These are phyloP conservation scores for Escarpia spicata DNA, from an alignment of 2,888 invertebrate genomes.

Conservation along the genomic window DNA sequence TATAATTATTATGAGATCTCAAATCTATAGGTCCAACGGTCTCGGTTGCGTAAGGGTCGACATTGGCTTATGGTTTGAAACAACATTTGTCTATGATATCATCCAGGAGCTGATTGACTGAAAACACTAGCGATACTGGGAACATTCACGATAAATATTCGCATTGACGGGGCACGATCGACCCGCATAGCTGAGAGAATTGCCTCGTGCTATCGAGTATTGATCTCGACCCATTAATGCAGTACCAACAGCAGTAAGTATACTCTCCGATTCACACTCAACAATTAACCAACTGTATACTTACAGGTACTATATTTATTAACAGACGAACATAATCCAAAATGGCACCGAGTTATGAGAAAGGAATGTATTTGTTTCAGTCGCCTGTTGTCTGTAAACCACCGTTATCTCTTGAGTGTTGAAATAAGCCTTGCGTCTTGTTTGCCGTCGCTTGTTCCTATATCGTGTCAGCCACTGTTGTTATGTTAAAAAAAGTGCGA, in stretches of 20 bases:
- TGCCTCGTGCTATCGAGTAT: neutral
- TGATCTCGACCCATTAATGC: neutral
- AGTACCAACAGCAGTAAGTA: neutral
- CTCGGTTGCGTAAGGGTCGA: neutral
- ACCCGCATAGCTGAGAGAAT: neutral
- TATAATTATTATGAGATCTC: no score
- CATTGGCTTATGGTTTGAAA: neutral
- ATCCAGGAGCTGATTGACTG: neutral
- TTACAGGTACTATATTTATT: neutral
- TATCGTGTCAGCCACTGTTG: neutral
- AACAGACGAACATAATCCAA: neutral
- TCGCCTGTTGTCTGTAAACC: neutral
- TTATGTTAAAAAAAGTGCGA: neutral
- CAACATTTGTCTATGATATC: neutral
- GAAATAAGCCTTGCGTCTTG: neutral
- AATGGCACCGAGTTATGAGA: neutral
- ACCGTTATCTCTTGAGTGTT: neutral
- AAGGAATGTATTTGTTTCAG: slow-evolving; percentile 7
- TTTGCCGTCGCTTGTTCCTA: neutral
- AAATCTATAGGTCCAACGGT: neutral
- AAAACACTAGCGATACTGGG: neutral
- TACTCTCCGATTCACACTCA: neutral
- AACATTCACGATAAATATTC: neutral
- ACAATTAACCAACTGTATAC: neutral
- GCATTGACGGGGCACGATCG: neutral